Percentiles rank a stretch among this genome's conserved stretches.
These are phyloP conservation scores for Drosophila nigromelanica DNA, from an alignment of 1,140 invertebrate genomes.

Conservation along the genomic window DNA sequence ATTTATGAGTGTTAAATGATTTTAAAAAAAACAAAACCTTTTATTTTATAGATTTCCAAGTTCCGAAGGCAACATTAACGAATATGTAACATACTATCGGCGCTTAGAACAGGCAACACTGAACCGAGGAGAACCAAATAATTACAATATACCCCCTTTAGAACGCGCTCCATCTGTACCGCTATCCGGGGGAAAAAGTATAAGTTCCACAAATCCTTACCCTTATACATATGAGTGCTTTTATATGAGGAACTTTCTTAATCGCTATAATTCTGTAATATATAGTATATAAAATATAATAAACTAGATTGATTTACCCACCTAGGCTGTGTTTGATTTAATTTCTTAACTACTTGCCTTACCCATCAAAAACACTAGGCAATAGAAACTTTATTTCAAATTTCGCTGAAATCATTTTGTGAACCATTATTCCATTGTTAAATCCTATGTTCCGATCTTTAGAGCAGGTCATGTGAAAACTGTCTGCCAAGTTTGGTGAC, in stretches of 20 bases:
- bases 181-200: slow-evolving; percentile 5
- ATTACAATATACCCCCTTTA: slow-evolving; percentile 53
- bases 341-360: too few relatives aligned
- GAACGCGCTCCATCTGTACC: slow-evolving; percentile 60
- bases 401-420: too few relatives aligned
- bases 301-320: background rate
- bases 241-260: slow-evolving; percentile 38
- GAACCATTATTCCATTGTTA: too few relatives aligned
- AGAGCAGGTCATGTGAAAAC: too few relatives aligned
- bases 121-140: slow-evolving; percentile 46
- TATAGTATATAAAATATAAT: background rate
- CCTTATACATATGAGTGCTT: slow-evolving; percentile 24
- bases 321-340: too few relatives aligned
- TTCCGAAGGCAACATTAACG: slow-evolving; percentile 22
- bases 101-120: slow-evolving; percentile 47
- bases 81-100: slow-evolving; percentile 56
- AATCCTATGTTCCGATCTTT: too few relatives aligned
- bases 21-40: too few relatives aligned
- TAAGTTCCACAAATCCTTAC: background rate
- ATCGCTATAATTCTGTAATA: background rate
- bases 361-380: too few relatives aligned
- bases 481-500: too few relatives aligned
- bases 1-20: background rate
- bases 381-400: too few relatives aligned
- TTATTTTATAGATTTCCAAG: background rate